Evolutionary conservation across 2,113 vertebrate genomes (phyloP).

Genomic region (Apistogramma diplotaenia): DNA sequence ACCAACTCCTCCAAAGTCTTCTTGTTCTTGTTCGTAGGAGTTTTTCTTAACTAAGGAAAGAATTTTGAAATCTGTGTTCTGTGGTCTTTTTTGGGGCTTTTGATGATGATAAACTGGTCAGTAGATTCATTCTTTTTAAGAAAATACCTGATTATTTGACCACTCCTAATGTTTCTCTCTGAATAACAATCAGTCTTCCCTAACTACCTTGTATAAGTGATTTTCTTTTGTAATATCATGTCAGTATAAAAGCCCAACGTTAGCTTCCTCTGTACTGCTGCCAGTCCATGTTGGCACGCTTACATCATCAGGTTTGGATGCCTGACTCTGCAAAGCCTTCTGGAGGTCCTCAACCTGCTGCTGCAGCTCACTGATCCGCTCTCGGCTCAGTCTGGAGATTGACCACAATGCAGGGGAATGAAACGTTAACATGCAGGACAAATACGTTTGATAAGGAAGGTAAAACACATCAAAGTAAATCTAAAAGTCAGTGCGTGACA

Average conservation of each 20-base stretch:
- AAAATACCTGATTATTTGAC: too few species aligned
- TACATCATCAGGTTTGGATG: conserved; percentile 87
- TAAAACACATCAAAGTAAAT: not conserved
- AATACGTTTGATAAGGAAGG: not conserved
- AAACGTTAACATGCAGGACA: not conserved
- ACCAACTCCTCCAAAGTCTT: too few species aligned
- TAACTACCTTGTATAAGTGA: not conserved
- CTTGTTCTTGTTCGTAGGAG: too few species aligned
- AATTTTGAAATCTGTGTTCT: too few species aligned
- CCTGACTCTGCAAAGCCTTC: conserved; percentile 90
- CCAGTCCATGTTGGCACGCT: conserved; percentile 58
- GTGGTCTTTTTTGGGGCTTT: too few species aligned
- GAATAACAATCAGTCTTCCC: not conserved
- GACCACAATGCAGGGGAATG: not conserved
- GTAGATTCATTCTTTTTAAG: too few species aligned
- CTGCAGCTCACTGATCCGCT: conserved; percentile 84
- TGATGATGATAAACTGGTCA: too few species aligned
- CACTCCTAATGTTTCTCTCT: too few species aligned
- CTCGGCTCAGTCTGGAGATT: conserved; percentile 81
- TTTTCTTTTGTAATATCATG: not conserved
- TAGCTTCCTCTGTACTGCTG: not conserved
- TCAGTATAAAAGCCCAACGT: not conserved
- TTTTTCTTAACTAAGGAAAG: too few species aligned
- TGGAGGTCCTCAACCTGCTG: conserved; percentile 96
- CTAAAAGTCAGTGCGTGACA: not conserved